phyloP scores from a whole-genome alignment of 2,797 vertebrate species.

The Brachymystax lenok region DNA sequence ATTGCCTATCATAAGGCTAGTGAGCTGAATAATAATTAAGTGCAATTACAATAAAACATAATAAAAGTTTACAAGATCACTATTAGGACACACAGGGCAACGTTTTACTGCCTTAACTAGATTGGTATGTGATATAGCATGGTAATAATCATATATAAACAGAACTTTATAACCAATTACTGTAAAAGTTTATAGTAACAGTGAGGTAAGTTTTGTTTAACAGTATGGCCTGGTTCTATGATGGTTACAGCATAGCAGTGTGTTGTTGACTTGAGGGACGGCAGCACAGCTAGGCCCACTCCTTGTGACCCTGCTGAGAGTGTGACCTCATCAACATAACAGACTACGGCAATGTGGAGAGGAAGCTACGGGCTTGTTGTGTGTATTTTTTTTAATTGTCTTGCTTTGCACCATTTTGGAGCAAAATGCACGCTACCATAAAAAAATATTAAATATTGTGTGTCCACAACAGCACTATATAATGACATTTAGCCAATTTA shows the following conservation, averaged over 20 bases:
- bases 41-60: neutral
- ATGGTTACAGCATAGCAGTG: neutral
- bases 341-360: no score
- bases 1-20: neutral
- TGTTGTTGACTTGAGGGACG: neutral
- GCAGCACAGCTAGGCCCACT: neutral
- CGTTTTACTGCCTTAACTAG: neutral
- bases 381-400: neutral
- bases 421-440: no score
- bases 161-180: neutral
- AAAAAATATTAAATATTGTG: no score
- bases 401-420: neutral
- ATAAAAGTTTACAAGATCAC: neutral
- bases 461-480: no score
- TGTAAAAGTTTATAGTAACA: neutral
- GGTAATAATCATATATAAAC: neutral
- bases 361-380: neutral
- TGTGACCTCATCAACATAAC: constrained; percentile 7
- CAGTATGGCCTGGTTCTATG: neutral
- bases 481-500: no score
- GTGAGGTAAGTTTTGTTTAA: neutral
- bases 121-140: neutral
- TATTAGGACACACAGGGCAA: neutral
- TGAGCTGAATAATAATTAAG: neutral
- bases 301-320: neutral